Conservation (phyloP, 2,113 vertebrate species). For the Eira barbara region DNA sequence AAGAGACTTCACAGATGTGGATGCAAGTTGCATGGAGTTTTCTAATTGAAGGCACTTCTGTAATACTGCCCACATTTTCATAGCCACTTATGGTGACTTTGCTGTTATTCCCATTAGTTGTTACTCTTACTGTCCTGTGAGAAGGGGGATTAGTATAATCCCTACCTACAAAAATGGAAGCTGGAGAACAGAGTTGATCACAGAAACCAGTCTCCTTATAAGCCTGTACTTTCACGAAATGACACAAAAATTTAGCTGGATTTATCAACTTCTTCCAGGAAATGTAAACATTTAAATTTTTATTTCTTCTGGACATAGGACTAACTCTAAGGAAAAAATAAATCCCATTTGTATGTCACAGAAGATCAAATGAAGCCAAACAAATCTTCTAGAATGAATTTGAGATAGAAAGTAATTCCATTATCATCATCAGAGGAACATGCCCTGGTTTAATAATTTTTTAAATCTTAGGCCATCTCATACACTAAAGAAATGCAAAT, state of each 20-base stretch:
- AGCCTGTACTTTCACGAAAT: not conserved
- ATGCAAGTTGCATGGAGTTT: not conserved
- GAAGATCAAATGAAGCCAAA: slow-evolving; percentile 52
- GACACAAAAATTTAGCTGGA: slow-evolving; percentile 41
- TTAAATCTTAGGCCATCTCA: not conserved
- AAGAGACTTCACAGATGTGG: not conserved
- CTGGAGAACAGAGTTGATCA: not conserved
- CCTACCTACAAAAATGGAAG: not conserved
- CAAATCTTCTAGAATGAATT: slow-evolving; percentile 50
- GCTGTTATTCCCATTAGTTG: not conserved
- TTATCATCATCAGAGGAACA: slow-evolving; percentile 22
- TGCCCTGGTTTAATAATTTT: slow-evolving; percentile 27
- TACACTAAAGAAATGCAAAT: slow-evolving; percentile 25
- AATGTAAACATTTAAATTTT: slow-evolving; percentile 36
- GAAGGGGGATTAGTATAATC: not conserved
- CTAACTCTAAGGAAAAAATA: slow-evolving; percentile 40
- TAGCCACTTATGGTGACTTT: not conserved
- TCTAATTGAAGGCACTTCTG: not conserved
- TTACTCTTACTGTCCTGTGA: not conserved
- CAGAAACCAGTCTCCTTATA: not conserved
- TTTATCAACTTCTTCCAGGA: slow-evolving; percentile 46
- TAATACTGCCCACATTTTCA: not conserved
- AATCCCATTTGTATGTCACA: slow-evolving; percentile 27
- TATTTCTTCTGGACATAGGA: slow-evolving; percentile 30
- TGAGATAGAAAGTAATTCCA: slow-evolving; percentile 56